Evolutionary conservation across 2,888 invertebrate species (phyloP).

Genomic region (Tenthredo mesomela): DNA sequence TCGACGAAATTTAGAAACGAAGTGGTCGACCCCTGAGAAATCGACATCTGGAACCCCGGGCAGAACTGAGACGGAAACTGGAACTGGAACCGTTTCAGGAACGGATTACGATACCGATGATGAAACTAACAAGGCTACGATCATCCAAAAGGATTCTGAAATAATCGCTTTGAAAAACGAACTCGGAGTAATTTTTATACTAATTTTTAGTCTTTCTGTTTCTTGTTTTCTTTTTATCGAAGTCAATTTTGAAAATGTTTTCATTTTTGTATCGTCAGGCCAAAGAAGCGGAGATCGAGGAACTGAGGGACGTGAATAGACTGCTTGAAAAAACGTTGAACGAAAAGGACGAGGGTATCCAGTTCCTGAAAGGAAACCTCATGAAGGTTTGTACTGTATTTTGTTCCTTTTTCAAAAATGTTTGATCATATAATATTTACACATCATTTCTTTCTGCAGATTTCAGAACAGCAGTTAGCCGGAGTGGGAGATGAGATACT

Average conservation of each 20-base stretch:
- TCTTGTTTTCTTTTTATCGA: not conserved
- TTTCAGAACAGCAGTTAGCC: constrained; percentile 59
- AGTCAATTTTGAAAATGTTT: not conserved
- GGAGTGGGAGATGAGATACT: constrained; percentile 59
- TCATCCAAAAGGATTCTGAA: constrained; percentile 71
- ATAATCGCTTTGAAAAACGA: constrained; percentile 69
- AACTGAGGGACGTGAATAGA: constrained; percentile 62
- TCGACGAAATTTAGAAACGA: not conserved
- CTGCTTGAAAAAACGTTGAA: constrained; percentile 61
- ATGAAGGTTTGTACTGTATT: constrained; percentile 57
- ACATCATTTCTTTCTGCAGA: constrained; percentile 56
- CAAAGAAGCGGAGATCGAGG: constrained; percentile 67
- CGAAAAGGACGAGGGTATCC: constrained; percentile 61
- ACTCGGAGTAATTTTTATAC: constrained; percentile 60
- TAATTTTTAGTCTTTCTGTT: not conserved
- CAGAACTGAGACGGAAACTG: constrained; percentile 54
- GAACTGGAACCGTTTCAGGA: constrained; percentile 53
- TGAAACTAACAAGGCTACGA: constrained; percentile 60
- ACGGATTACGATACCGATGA: constrained; percentile 56
- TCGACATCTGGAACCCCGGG: constrained; percentile 39
- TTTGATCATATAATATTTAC: not conserved
- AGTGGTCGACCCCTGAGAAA: not conserved
- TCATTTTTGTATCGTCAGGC: constrained; percentile 59
- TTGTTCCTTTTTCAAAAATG: constrained; percentile 9
- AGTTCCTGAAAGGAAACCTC: constrained; percentile 56